Conservation (phyloP, 2,888 invertebrate species). For the Dasysyrphus albostriatus region DNA sequence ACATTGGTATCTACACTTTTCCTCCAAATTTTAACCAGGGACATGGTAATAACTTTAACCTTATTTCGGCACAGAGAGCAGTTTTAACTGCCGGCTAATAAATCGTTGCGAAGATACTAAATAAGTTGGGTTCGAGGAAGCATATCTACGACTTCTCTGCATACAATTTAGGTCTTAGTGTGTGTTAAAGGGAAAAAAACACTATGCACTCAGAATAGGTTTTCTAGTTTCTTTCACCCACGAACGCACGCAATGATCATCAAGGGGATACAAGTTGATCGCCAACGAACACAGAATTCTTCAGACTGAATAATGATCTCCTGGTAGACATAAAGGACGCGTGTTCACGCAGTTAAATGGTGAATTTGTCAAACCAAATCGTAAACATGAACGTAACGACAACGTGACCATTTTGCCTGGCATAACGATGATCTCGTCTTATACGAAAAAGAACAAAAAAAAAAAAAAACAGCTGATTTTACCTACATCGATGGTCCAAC, state of each 20-base stretch:
- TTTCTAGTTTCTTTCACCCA: constrained; percentile 44
- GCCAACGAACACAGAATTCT: constrained; percentile 48
- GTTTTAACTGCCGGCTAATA: constrained; percentile 50
- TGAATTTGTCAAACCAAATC: constrained; percentile 80
- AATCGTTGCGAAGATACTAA: constrained; percentile 57
- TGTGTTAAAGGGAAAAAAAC: constrained; percentile 4
- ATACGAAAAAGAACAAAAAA: constrained; percentile 22
- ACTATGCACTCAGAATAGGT: constrained; percentile 4
- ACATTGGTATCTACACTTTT: constrained; percentile 14
- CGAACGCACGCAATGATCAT: constrained; percentile 43
- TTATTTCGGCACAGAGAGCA: constrained; percentile 47
- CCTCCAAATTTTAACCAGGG: constrained; percentile 19
- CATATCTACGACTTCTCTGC: constrained; percentile 19
- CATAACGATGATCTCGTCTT: constrained; percentile 33
- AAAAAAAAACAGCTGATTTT: constrained; percentile 62
- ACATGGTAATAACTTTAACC: constrained; percentile 44
- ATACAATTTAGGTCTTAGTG: constrained; percentile 51
- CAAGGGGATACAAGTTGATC: constrained; percentile 55
- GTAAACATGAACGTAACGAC: constrained; percentile 56
- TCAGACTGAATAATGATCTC: constrained; percentile 59
- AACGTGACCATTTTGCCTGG: constrained; percentile 62
- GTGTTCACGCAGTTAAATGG: constrained; percentile 82
- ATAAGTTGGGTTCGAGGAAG: constrained; percentile 44
- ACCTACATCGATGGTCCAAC: constrained; percentile 22
- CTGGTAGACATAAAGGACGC: constrained; percentile 77